A percentile compares a stretch with the other conserved stretches of the same genome.
Evolutionary conservation across 2,113 vertebrate genomes (phyloP).

Genomic region (Halcyon senegalensis): DNA sequence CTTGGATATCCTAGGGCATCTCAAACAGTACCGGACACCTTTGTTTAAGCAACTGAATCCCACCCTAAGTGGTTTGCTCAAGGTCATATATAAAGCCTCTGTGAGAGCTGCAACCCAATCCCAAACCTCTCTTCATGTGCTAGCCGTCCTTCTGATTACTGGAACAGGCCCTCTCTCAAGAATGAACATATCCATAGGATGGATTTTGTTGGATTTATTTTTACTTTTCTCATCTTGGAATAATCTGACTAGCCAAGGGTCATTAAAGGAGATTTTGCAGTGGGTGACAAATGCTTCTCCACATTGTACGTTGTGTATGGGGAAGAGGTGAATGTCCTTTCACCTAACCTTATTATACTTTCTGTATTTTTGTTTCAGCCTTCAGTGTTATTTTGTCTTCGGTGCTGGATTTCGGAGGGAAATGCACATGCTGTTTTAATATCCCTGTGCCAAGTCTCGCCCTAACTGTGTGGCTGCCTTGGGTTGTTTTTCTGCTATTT

Average conservation of each 20-base stretch:
- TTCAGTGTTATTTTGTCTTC: neutral
- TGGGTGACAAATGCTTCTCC: neutral
- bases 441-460: neutral
- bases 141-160: neutral
- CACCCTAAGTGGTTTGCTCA: neutral
- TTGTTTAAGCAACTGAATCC: slow-evolving; percentile 22
- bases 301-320: neutral
- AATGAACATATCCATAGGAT: neutral
- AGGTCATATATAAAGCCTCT: neutral
- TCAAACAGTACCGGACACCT: neutral
- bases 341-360: neutral
- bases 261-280: neutral
- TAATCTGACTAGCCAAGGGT: neutral
- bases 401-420: neutral
- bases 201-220: neutral
- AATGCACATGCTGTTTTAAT: slow-evolving; percentile 5
- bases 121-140: neutral
- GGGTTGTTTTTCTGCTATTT: neutral
- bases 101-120: neutral
- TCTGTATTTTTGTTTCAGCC: neutral
- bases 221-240: slow-evolving; percentile 5
- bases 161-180: neutral
- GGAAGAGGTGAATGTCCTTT: neutral
- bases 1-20: neutral
- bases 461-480: neutral